These are phyloP conservation scores for Rambutsinella grinnellia DNA, from an alignment of 2,888 invertebrate species.

Conservation along the genomic window DNA sequence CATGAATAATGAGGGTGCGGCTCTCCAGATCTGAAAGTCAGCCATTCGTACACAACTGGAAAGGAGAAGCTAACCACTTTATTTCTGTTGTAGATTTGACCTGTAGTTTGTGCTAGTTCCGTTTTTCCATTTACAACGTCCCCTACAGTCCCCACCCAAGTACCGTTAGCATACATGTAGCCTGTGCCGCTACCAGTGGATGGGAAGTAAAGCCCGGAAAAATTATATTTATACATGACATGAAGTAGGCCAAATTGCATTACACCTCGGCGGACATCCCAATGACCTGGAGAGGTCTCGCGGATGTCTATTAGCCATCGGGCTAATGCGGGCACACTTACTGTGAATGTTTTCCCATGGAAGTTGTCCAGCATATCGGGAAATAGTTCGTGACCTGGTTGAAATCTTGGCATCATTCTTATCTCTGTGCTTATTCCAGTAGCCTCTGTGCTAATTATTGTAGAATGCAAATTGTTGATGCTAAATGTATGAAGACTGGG, in stretches of 20 bases:
- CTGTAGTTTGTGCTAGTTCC: slow-evolving; percentile 44
- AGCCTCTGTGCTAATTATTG: background rate
- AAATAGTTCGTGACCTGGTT: slow-evolving; percentile 21
- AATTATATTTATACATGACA: slow-evolving; percentile 38
- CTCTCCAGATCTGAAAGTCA: slow-evolving; percentile 48
- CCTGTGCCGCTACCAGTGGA: slow-evolving; percentile 42
- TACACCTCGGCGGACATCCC: slow-evolving; percentile 36
- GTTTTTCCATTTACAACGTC: slow-evolving; percentile 41
- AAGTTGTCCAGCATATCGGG: slow-evolving; percentile 50
- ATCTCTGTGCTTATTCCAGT: background rate
- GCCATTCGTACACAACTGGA: slow-evolving; percentile 42
- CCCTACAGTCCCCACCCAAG: slow-evolving; percentile 54
- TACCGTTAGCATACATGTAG: slow-evolving; percentile 37
- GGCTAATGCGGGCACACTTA: slow-evolving; percentile 26
- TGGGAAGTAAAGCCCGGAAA: slow-evolving; percentile 38
- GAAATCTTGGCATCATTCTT: background rate
- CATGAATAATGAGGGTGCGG: slow-evolving; percentile 45
- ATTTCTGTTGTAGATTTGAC: slow-evolving; percentile 36
- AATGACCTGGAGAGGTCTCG: slow-evolving; percentile 17
- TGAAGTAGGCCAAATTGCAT: slow-evolving; percentile 28
- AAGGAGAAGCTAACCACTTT: slow-evolving; percentile 41
- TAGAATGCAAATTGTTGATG: slow-evolving; percentile 23
- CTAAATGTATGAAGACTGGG: slow-evolving; percentile 13
- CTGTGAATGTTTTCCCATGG: slow-evolving; percentile 33
- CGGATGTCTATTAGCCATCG: slow-evolving; percentile 46